These are phyloP conservation scores for Sycophila sp. DNA, from an alignment of 1,140 invertebrate species.

Conservation along the genomic window DNA sequence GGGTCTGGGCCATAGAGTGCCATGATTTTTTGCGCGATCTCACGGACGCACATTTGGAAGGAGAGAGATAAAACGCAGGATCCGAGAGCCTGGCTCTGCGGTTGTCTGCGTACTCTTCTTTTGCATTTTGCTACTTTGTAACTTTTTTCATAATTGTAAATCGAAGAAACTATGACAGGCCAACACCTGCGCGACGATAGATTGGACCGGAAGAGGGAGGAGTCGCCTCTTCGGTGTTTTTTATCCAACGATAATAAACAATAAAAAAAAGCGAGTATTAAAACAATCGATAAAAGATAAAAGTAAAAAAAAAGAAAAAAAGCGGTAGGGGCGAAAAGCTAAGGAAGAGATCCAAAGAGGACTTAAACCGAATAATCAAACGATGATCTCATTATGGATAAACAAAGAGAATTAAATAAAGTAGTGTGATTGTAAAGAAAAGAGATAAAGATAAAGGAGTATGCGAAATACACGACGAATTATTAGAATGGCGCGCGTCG, in stretches of 20 bases:
- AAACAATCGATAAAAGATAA: not conserved
- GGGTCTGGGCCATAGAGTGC: conserved; percentile 9
- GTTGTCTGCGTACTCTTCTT: conserved; percentile 14
- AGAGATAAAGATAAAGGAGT: not conserved
- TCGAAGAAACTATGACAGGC: too few relatives aligned
- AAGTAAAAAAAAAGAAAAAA: conserved; percentile 11
- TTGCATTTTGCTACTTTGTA: not conserved
- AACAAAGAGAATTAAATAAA: conserved; percentile 65
- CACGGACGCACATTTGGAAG: conserved; percentile 6
- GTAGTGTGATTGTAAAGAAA: conserved; percentile 53
- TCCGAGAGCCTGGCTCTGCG: conserved; percentile 1
- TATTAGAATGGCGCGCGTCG: conserved; percentile 9
- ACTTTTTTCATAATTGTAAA: conserved; percentile 3
- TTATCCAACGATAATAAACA: not conserved
- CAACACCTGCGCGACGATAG: not conserved
- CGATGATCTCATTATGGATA: conserved; percentile 66
- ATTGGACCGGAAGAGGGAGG: conserved; percentile 23
- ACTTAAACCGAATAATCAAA: conserved; percentile 67
- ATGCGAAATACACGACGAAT: conserved; percentile 6
- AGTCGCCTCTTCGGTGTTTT: too few relatives aligned
- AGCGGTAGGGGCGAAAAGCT: conserved; percentile 47
- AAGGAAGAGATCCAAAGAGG: conserved; percentile 67
- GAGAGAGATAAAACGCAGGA: too few relatives aligned
- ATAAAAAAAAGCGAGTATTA: not conserved
- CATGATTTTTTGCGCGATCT: conserved; percentile 26